Base-by-base conservation (phyloP, 2,797 vertebrate species). In the Amazona finschi region DNA sequence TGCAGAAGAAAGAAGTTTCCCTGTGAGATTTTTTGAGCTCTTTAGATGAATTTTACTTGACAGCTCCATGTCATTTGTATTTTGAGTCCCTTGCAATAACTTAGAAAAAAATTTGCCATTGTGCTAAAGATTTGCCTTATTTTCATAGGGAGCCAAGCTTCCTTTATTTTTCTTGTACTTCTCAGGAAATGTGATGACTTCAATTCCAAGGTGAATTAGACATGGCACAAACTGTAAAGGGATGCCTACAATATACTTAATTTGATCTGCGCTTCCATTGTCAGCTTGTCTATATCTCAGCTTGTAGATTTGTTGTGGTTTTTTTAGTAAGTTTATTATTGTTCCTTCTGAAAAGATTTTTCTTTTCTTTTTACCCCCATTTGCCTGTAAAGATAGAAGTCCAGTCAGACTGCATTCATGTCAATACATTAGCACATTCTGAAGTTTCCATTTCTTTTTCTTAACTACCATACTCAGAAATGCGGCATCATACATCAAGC, bases 11-110 rank as follows among this genome's bases (percentile, higher is more conserved):
- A 6, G 36, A 70, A 61, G 17, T 75, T 85, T 90, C 44, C 91
- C 76, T 62, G 57, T 61, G 91, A 84, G 90, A 80, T 65, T 89
- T 74, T 75, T 61, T 27, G 80, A 67, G 55, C 60, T 72, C 20
- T 79, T 96, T 85, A 49, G 31, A 86, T 82, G 81, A 84, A 87
- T 94, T 94, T 72, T 64, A 81, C 46, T 53, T 93, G 64, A 80
- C 69, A 79, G 44, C 43, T 65, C 84, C 20, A 28, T 87, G 72
- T 74, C 85, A 74, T 30, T 75, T 44, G 61, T 67, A 46, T 85
- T 69, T 67, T 81, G 46, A 43, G 14, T 77, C n/a, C 74, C 33
- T 87, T 81, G 33, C n/a, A 58, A 50, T 66, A 60, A 49, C 44
- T 81, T 87, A 52, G 58, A 90, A 87, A 90, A 90, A 53, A 71